Base-by-base conservation (phyloP, 2,888 invertebrate species). In the Heteropelma amictum region DNA sequence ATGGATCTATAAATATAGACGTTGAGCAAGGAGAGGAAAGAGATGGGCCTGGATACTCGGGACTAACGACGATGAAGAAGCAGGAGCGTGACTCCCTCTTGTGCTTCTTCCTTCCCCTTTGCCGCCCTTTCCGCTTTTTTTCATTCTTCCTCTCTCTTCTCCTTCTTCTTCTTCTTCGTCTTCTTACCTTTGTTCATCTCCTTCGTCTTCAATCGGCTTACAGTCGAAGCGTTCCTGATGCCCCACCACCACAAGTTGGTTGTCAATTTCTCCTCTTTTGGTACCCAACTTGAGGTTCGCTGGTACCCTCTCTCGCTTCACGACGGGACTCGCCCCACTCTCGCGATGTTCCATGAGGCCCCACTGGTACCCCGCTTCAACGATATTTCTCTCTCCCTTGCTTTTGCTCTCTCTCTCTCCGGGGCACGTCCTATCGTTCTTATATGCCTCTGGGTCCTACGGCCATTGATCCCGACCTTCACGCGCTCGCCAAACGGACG, bases 391-490 rank as follows among this genome's bases (percentile, higher is more conserved):
- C 64, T 30, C 42, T 35, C 38, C 33, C 60, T 23, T 60, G 19
- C 47, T 45, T 12, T 42, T 54, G 23, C 58, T 35, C 64, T 38
- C 26, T 69, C 53, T 51, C 64, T 65, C 49, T 56, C 38, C 28
- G 33, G 12, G 54, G 42, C 38, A 38, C 38, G 8, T 54, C 72
- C 60, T 42, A 58, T 72, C 67, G 67, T 70, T 64, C 75, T 58
- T 53, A n/a, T n/a, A n/a, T 51, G 72, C 78, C 75, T 80, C 77
- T 82, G 87, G 88, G 88, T 85, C 87, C 88, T 87, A 86, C 87
- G 89, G 89, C 87, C 89, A 85, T 89, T 89, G 89, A 89, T 89
- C 89, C 89, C 88, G 89, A 89, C 89, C 89, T 89, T 89, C 89
- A 87, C 88, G 88, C 89, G 89, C 88, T 88, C 88, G 88, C 88